Percentiles rank a stretch among this genome's conserved stretches.
Evolutionary conservation across 1,140 invertebrate species (phyloP).

Genomic region (Dryas iulia): DNA sequence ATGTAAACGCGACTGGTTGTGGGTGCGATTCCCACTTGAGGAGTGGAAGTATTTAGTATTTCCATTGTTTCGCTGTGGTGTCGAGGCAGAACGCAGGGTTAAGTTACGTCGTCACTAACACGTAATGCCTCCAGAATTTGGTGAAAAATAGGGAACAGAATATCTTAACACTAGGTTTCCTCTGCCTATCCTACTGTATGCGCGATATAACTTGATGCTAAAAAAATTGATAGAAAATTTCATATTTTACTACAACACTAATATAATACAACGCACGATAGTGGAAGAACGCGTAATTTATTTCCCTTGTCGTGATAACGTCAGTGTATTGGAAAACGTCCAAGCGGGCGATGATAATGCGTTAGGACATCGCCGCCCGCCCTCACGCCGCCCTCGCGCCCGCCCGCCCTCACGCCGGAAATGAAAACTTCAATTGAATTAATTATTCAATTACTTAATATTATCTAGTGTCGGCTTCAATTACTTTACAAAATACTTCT

Average conservation of each 20-base stretch:
- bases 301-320: conserved; percentile 3
- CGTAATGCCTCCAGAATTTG: no score
- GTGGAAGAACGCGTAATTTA: background rate
- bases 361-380: background rate
- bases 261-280: background rate
- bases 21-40: no score
- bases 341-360: conserved; percentile 11
- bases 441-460: background rate
- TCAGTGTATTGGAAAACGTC: conserved; percentile 13
- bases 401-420: background rate
- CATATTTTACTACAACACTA: background rate
- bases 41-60: no score
- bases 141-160: no score
- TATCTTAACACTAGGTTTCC: no score
- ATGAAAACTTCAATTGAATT: background rate
- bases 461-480: background rate
- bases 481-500: background rate
- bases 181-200: no score
- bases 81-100: no score
- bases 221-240: background rate
- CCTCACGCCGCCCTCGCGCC: background rate
- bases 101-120: no score
- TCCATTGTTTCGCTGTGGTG: no score
- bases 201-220: no score
- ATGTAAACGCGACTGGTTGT: no score